These are phyloP conservation scores for Platycheirus rosarum DNA, from an alignment of 2,888 invertebrate genomes.

Conservation along the genomic window DNA sequence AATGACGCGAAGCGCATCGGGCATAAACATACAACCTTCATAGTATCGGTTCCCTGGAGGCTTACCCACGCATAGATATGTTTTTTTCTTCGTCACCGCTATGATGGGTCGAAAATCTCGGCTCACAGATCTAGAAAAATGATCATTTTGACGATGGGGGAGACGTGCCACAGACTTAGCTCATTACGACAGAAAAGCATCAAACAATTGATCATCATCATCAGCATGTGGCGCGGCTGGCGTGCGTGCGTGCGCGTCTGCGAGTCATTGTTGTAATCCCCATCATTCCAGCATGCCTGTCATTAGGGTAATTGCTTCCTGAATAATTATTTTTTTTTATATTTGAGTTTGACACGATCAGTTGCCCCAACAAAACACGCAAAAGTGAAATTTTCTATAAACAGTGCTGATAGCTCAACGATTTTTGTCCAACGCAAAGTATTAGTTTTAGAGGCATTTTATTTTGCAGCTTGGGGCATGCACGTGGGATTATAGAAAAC, in stretches of 20 bases:
- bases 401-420: constrained; percentile 22
- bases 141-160: constrained; percentile 29
- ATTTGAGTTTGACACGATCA: constrained; percentile 39
- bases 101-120: constrained; percentile 1
- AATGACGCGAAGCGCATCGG: constrained; percentile 36
- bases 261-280: constrained; percentile 40
- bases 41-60: constrained; percentile 31
- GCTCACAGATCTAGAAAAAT: constrained; percentile 18
- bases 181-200: constrained; percentile 38
- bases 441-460: not conserved
- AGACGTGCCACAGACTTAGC: not conserved
- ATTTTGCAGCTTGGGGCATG: not conserved
- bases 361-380: constrained; percentile 39
- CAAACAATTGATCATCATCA: constrained; percentile 55
- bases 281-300: constrained; percentile 44
- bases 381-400: constrained; percentile 58
- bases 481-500: not conserved
- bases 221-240: constrained; percentile 56
- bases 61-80: constrained; percentile 50
- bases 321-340: constrained; percentile 62
- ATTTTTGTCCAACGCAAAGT: not conserved
- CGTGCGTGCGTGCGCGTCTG: constrained; percentile 56
- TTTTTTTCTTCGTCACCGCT: not conserved
- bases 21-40: not conserved
- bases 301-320: constrained; percentile 68